Conservation (phyloP, 2,797 vertebrate species). For the Anguilla pacifica region DNA sequence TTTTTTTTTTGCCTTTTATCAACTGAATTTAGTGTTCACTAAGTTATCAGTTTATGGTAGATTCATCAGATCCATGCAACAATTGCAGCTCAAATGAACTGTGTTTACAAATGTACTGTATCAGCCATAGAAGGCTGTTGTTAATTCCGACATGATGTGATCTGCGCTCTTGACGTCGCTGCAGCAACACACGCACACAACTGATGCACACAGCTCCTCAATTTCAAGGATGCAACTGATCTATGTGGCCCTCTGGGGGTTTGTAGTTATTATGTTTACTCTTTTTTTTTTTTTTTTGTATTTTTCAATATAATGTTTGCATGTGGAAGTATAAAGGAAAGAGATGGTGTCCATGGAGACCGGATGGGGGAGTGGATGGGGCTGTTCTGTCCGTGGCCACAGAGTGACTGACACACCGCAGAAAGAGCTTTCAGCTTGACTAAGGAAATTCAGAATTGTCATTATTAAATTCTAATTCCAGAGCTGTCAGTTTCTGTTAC, state of each 20-base stretch:
- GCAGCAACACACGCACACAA: background rate
- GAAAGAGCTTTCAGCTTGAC: conserved; percentile 29
- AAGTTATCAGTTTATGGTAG: background rate
- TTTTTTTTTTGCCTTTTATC: conserved; percentile 9
- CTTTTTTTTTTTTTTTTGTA: background rate
- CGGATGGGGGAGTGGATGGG: background rate
- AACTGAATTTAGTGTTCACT: background rate
- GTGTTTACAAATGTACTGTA: background rate
- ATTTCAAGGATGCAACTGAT: conserved; percentile 7
- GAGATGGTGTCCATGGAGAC: background rate
- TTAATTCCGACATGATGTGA: conserved; percentile 10
- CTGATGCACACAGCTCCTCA: background rate
- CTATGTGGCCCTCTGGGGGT: background rate
- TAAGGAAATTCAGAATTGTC: conserved; percentile 58
- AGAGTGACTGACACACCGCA: conserved; percentile 22
- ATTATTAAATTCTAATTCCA: conserved; percentile 68
- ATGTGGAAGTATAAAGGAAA: background rate
- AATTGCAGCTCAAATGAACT: background rate
- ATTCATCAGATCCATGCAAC: background rate
- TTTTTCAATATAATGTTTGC: conserved; percentile 11
- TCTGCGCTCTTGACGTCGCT: conserved; percentile 2
- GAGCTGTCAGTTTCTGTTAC: conserved; percentile 63
- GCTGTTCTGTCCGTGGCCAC: conserved; percentile 32
- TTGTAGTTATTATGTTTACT: conserved; percentile 10
- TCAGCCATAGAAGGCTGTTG: background rate